A percentile compares a stretch with the other conserved stretches of the same genome.
These are phyloP conservation scores for Cecidostiba fungosa DNA, from an alignment of 2,888 invertebrate genomes.

Conservation along the genomic window DNA sequence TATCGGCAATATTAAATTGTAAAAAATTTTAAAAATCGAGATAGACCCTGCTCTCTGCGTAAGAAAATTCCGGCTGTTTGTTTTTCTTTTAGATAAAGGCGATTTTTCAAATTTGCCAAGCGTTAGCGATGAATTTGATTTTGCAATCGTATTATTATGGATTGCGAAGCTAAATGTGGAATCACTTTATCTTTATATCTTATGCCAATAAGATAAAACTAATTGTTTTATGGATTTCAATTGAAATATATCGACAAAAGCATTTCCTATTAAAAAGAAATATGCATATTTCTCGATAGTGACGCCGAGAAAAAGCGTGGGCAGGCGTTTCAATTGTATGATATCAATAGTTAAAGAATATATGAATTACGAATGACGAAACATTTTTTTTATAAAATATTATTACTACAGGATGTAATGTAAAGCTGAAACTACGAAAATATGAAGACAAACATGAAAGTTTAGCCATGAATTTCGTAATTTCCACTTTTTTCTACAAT, in stretches of 20 bases:
- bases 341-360: neutral
- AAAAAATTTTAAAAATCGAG: neutral
- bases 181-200: neutral
- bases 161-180: neutral
- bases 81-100: neutral
- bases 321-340: neutral
- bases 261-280: neutral
- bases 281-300: neutral
- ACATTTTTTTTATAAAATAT: neutral
- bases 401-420: neutral
- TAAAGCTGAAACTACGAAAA: neutral
- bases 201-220: no score
- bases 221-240: neutral
- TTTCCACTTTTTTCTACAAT: slow-evolving; percentile 48
- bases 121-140: neutral
- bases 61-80: neutral
- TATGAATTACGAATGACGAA: neutral
- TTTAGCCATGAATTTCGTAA: slow-evolving; percentile 6
- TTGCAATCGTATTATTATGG: neutral
- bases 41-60: neutral
- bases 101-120: neutral
- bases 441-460: slow-evolving; percentile 17
- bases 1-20: slow-evolving; percentile 28
- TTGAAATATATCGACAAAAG: neutral
- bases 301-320: neutral